A percentile compares a stretch with the other conserved stretches of the same genome.
Conservation (phyloP, 2,888 invertebrate species). For the Lysandra coridon region DNA sequence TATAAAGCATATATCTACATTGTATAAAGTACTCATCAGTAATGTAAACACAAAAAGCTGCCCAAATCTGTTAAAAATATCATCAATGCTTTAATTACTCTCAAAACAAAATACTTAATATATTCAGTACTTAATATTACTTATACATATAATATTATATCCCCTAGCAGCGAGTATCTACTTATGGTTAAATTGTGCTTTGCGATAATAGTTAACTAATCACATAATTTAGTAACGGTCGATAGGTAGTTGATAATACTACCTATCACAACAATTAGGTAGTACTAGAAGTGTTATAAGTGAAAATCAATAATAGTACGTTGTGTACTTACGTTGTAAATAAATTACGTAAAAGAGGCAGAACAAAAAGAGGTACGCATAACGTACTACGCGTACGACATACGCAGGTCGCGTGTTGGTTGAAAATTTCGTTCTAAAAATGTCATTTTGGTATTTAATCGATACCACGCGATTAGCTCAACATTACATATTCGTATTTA, state of each 20-base stretch:
- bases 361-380: background rate
- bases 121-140: background rate
- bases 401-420: background rate
- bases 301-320: background rate
- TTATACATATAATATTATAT: background rate
- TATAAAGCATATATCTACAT: no score
- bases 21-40: no score
- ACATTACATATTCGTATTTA: background rate
- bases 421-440: background rate
- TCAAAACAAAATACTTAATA: background rate
- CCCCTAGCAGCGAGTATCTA: background rate
- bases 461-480: background rate
- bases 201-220: background rate
- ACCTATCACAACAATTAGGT: background rate
- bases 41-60: no score
- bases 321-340: background rate
- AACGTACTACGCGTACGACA: background rate
- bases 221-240: constrained; percentile 4
- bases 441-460: background rate
- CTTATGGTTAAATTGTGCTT: background rate
- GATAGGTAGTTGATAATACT: background rate
- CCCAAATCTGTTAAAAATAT: no score
- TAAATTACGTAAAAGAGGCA: background rate
- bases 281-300: background rate
- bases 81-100: no score